phyloP scores from a whole-genome alignment of 2,113 vertebrate species.

The Struthio camelus region DNA sequence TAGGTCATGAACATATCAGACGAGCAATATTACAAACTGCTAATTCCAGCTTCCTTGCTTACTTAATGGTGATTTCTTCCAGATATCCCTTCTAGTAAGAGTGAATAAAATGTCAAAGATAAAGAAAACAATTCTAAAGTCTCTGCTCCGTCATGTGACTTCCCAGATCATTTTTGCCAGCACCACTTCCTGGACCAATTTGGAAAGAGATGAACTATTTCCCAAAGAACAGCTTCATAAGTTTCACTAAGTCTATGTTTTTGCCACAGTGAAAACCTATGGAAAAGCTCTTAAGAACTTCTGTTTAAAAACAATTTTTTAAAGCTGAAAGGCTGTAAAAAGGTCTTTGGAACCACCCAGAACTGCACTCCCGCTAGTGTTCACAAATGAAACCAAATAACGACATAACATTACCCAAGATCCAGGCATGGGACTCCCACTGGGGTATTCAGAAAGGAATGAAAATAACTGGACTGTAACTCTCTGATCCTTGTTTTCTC shows the following conservation, averaged over 20 bases:
- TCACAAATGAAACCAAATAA: background rate
- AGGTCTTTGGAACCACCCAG: rapidly evolving
- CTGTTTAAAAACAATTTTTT: background rate
- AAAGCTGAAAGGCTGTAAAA: background rate
- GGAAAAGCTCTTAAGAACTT: background rate
- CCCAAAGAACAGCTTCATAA: background rate
- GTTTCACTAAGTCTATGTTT: background rate
- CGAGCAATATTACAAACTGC: background rate
- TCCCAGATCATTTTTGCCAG: background rate
- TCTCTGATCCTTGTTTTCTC: background rate
- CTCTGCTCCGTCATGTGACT: background rate
- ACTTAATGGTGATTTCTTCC: background rate
- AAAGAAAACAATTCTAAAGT: background rate
- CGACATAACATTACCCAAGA: background rate
- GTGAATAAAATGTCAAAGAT: background rate
- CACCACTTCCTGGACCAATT: background rate
- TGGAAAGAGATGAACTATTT: background rate
- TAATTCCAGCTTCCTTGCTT: background rate
- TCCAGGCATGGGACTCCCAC: rapidly evolving
- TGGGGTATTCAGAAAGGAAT: background rate
- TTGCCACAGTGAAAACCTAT: background rate
- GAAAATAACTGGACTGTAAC: background rate
- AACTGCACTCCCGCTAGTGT: background rate
- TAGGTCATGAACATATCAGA: background rate
- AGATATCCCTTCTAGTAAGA: background rate